Base-by-base conservation (phyloP, 2,888 invertebrate genomes). In the Hanleya hanleyi region DNA sequence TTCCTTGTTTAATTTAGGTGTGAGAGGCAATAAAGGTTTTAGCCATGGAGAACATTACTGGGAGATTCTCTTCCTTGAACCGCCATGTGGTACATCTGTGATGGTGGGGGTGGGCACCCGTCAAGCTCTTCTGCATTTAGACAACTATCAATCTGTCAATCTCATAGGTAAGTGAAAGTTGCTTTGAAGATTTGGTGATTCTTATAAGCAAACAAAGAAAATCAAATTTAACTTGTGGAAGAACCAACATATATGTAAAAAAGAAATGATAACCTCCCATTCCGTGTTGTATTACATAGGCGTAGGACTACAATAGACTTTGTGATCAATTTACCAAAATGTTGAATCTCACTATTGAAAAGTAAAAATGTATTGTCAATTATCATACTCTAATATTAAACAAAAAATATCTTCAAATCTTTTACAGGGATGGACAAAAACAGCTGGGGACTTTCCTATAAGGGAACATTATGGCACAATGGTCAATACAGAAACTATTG, bases 391-490 rank as follows among this genome's bases (percentile, higher is more conserved):
- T n/a, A n/a, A n/a, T 33, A 18, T 1, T 57, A 32, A 4, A 3
- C 35, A 1, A 15, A 51, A 7, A 22, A 18, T 64, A 9, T 61
- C 26, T 62, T 9, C 32, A 68, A 73, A n/a, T n/a, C n/a, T n/a
- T n/a, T n/a, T n/a, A 29, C 77, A 86, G 86, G 87, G 72, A 67
- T 76, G 65, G 87, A 88, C 66, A 67, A 74, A 4, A 77, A 87
- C 12, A 86, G 86, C 68, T 88, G 87, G 87, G 87, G 87, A 0
- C 72, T 88, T 33, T 84, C 83, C n/a, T 86, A 87, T 80, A 87
- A 86, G 72, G 87, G 87, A 6, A 78, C 72, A 7, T 71, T 82
- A 22, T 86, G 84, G 82, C 87, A 88, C 67, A 73, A 76, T n/a
- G 86, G 87, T 26, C 62, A 75, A 26, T 73, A 74, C 33, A 69